These are phyloP conservation scores for Crotalus helleri DNA, from an alignment of 2,113 vertebrate species.

Conservation along the genomic window DNA sequence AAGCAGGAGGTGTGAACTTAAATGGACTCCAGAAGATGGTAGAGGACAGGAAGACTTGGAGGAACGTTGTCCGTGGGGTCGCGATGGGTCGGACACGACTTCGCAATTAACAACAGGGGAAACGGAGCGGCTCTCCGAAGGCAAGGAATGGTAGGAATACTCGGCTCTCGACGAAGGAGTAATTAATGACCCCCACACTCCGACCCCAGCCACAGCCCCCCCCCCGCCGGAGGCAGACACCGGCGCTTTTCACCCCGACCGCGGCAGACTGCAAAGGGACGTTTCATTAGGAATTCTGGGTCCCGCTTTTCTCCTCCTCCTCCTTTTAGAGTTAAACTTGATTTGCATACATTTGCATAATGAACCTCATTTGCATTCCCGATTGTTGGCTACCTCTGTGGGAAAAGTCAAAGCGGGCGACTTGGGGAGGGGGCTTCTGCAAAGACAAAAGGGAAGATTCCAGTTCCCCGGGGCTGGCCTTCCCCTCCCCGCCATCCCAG, in stretches of 20 bases:
- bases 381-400: conserved; percentile 91
- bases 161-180: conserved; percentile 40
- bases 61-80: too few relatives aligned
- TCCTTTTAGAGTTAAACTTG: conserved; percentile 90
- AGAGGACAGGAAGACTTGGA: too few relatives aligned
- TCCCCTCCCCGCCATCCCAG: neutral
- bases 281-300: conserved; percentile 73
- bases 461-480: conserved; percentile 27
- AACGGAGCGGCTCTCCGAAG: neutral
- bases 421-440: conserved; percentile 52
- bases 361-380: conserved; percentile 98
- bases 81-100: too few relatives aligned
- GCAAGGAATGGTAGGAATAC: conserved; percentile 2
- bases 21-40: too few relatives aligned
- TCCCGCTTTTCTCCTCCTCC: conserved; percentile 76
- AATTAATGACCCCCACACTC: neutral
- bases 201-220: neutral
- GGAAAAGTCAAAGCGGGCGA: conserved; percentile 89
- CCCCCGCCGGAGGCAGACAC: conserved; percentile 29
- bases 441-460: conserved; percentile 69
- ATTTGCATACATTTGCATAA: conserved; percentile 99
- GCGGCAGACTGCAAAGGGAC: conserved; percentile 8
- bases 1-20: too few relatives aligned
- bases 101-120: neutral
- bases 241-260: conserved; percentile 39